These are phyloP conservation scores for Branchinecta lynchi DNA, from an alignment of 1,140 invertebrate genomes.

Conservation along the genomic window DNA sequence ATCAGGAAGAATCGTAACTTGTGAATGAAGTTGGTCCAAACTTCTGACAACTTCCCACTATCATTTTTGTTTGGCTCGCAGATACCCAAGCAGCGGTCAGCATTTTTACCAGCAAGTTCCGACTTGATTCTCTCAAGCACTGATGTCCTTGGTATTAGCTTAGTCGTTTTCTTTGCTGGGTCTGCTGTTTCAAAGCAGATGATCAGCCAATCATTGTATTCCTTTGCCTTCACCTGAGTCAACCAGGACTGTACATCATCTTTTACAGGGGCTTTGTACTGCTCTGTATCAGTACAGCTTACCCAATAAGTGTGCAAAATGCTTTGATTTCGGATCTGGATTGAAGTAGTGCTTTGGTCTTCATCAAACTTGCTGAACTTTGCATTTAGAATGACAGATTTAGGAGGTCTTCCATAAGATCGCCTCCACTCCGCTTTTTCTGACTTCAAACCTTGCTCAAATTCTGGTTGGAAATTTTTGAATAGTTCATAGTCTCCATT, in stretches of 20 bases:
- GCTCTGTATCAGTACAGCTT: constrained; percentile 83
- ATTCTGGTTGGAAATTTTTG: constrained; percentile 53
- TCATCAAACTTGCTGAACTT: constrained; percentile 60
- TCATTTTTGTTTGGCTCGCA: neutral
- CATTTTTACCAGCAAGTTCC: constrained; percentile 80
- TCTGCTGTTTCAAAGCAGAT: constrained; percentile 82
- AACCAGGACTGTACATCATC: constrained; percentile 82
- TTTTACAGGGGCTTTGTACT: constrained; percentile 64
- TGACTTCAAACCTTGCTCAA: constrained; percentile 59
- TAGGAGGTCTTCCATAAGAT: constrained; percentile 58
- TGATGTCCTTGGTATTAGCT: constrained; percentile 75
- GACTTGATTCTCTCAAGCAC: constrained; percentile 85
- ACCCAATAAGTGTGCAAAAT: constrained; percentile 89
- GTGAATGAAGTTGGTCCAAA: constrained; percentile 66
- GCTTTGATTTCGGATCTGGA: constrained; percentile 11
- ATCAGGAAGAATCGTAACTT: constrained; percentile 68
- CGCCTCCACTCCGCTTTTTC: constrained; percentile 79
- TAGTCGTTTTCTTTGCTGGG: constrained; percentile 65
- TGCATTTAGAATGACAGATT: constrained; percentile 66
- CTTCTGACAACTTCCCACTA: constrained; percentile 54
- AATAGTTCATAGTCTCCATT: constrained; percentile 75
- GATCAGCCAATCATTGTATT: constrained; percentile 70
- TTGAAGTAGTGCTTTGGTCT: constrained; percentile 28
- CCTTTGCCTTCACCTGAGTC: constrained; percentile 26
- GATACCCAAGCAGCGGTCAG: constrained; percentile 43